Percentiles rank a stretch among this genome's conserved stretches.
phyloP scores from a whole-genome alignment of 2,888 invertebrate genomes.

The Resseliella maxima region DNA sequence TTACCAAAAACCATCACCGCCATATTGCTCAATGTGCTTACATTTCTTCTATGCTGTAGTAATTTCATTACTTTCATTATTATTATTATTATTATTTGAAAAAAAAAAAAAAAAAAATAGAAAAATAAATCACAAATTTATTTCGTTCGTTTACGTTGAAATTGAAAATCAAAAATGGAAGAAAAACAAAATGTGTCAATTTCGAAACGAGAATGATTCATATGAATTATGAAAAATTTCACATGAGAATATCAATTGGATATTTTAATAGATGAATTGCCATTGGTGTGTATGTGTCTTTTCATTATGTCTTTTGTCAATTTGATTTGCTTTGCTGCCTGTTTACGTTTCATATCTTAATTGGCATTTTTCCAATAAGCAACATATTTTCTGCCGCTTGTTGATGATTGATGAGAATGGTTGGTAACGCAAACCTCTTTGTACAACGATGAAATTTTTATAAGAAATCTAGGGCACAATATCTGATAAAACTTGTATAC shows the following conservation, averaged over 20 bases:
- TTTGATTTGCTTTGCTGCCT: not conserved
- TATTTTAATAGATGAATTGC: not conserved
- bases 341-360: not conserved
- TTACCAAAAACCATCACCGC: slow-evolving; percentile 63
- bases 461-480: not conserved
- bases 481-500: slow-evolving; percentile 4
- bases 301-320: no score
- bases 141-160: no score
- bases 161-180: no score
- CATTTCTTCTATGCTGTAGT: slow-evolving; percentile 38
- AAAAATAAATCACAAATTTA: no score
- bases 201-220: not conserved
- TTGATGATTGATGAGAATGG: slow-evolving; percentile 42
- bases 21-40: slow-evolving; percentile 65
- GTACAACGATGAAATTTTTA: not conserved
- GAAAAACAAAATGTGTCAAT: not conserved
- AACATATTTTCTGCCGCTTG: not conserved
- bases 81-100: not conserved
- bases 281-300: not conserved
- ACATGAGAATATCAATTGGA: not conserved
- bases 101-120: no score
- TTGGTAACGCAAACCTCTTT: not conserved
- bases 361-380: slow-evolving; percentile 46
- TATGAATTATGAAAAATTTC: not conserved
- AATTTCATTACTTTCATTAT: not conserved